Evolutionary conservation across 2,797 vertebrate species (phyloP).

Genomic region (Sebastes diaconus): DNA sequence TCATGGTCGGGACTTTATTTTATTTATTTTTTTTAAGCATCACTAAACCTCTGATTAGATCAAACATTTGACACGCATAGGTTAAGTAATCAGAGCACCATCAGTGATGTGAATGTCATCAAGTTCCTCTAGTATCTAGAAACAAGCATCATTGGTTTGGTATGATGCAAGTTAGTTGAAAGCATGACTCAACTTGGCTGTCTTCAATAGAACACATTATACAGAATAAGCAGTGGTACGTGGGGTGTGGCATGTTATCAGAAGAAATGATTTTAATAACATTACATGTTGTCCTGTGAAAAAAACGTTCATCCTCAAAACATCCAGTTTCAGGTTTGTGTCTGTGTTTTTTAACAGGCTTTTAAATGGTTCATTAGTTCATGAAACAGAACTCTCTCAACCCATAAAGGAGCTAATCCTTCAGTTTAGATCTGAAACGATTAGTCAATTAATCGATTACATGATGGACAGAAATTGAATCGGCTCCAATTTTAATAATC

Average conservation of each 20-base stretch:
- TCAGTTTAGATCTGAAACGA: neutral
- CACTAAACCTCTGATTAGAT: constrained; percentile 17
- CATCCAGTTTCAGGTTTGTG: neutral
- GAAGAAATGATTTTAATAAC: neutral
- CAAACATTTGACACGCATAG: neutral
- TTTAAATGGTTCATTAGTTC: neutral
- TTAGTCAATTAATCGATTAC: no score
- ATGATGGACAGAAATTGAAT: neutral
- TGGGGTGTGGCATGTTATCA: neutral
- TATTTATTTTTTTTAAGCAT: neutral
- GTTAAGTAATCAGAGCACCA: neutral
- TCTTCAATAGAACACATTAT: neutral
- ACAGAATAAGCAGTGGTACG: neutral
- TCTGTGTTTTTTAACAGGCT: neutral
- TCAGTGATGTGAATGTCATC: neutral
- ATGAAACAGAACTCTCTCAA: neutral
- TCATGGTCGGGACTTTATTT: neutral
- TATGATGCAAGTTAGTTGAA: neutral
- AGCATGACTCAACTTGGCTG: neutral
- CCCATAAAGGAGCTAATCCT: neutral
- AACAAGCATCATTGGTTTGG: neutral
- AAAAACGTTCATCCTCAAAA: neutral
- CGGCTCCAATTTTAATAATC: neutral
- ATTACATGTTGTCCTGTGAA: neutral
- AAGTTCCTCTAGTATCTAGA: neutral